A percentile compares a stretch with the other conserved stretches of the same genome.
Conservation (phyloP, 2,888 invertebrate genomes). For the Caenorhabditis imperialis region DNA sequence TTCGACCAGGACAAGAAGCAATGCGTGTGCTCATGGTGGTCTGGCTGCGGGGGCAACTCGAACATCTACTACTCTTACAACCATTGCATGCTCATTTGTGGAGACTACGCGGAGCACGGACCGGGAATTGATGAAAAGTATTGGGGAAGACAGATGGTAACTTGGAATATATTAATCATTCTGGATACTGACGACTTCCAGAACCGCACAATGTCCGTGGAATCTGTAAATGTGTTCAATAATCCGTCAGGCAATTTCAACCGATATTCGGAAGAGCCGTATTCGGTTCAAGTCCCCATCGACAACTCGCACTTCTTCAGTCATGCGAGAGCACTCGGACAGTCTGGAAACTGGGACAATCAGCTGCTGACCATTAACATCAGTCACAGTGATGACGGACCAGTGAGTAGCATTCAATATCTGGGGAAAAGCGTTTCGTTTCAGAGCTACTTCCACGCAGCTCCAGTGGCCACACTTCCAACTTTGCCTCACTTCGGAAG, state of each 20-base stretch:
- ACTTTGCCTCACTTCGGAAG: not conserved
- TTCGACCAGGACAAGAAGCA: slow-evolving; percentile 66
- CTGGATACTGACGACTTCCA: too few relatives aligned
- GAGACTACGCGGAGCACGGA: slow-evolving; percentile 60
- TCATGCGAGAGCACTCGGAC: slow-evolving; percentile 13
- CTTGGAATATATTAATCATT: too few relatives aligned
- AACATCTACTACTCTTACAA: slow-evolving; percentile 70
- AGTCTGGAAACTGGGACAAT: slow-evolving; percentile 29
- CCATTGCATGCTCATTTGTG: slow-evolving; percentile 72
- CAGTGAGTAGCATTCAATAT: slow-evolving; percentile 22
- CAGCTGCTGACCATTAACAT: slow-evolving; percentile 45
- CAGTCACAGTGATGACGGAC: slow-evolving; percentile 51
- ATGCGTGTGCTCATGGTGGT: slow-evolving; percentile 72
- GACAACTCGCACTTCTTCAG: slow-evolving; percentile 10
- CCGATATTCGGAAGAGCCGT: slow-evolving; percentile 22
- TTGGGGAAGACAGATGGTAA: slow-evolving; percentile 56
- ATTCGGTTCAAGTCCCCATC: slow-evolving; percentile 49
- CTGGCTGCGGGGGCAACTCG: slow-evolving; percentile 71
- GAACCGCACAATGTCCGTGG: slow-evolving; percentile 53
- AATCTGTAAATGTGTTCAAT: slow-evolving; percentile 47
- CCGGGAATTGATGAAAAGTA: slow-evolving; percentile 64
- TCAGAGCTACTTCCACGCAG: slow-evolving; percentile 42
- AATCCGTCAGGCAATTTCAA: slow-evolving; percentile 21
- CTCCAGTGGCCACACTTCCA: slow-evolving; percentile 22
- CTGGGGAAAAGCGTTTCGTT: too few relatives aligned